These are phyloP conservation scores for Drosophila merina DNA, from an alignment of 2,888 invertebrate genomes.

Conservation along the genomic window DNA sequence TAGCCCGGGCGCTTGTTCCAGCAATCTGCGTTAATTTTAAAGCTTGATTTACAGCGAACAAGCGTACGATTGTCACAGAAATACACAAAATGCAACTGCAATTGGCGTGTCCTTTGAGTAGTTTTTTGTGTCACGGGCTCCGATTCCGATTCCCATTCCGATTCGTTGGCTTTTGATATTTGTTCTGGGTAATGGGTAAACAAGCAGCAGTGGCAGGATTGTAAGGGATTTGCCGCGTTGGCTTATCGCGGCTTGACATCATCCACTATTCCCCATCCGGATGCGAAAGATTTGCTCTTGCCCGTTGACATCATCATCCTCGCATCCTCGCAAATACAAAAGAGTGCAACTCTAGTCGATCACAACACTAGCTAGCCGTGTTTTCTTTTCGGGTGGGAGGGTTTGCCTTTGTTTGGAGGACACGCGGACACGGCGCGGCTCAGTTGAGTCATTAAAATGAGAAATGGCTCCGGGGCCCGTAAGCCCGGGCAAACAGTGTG, in stretches of 20 bases:
- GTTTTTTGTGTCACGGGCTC: constrained; percentile 35
- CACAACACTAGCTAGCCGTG: constrained; percentile 4
- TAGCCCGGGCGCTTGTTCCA: constrained; percentile 76
- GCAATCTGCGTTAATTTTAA: constrained; percentile 79
- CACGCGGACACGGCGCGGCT: constrained; percentile 41
- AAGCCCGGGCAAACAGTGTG: constrained; percentile 63
- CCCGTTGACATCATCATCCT: constrained; percentile 20
- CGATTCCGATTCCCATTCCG: constrained; percentile 15
- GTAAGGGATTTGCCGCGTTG: constrained; percentile 31
- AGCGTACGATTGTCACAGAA: constrained; percentile 20
- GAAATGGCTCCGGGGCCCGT: constrained; percentile 67
- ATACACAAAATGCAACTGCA: constrained; percentile 53
- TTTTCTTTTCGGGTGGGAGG: constrained; percentile 13
- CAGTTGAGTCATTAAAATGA: constrained; percentile 77
- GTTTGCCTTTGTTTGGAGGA: constrained; percentile 41
- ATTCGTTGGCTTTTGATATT: constrained; percentile 12
- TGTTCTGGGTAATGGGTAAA: constrained; percentile 18
- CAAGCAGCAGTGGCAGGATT: constrained; percentile 33
- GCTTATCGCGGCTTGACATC: constrained; percentile 39
- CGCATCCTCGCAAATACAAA: not conserved
- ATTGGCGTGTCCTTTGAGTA: constrained; percentile 49
- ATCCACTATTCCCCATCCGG: constrained; percentile 15
- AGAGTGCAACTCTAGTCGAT: constrained; percentile 17
- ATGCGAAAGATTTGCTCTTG: constrained; percentile 13
- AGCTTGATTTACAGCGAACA: constrained; percentile 76